A percentile compares a stretch with the other conserved stretches of the same genome.
phyloP scores from a whole-genome alignment of 2,113 vertebrate genomes.

The Pyrgilauda ruficollis region DNA sequence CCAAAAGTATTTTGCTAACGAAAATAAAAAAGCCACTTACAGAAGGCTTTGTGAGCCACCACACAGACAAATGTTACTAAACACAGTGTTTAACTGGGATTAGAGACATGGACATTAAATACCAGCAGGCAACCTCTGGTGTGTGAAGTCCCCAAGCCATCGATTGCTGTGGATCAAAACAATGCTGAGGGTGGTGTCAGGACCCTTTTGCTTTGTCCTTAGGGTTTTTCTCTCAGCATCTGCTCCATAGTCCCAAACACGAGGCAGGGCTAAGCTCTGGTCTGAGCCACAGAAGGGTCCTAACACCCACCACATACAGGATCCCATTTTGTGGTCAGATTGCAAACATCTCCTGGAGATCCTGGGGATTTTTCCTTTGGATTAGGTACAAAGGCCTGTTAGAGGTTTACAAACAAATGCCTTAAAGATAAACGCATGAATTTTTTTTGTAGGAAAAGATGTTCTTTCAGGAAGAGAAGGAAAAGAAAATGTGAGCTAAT shows the following conservation, averaged over 20 bases:
- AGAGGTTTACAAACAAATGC: slow-evolving; percentile 42
- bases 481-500: slow-evolving; percentile 34
- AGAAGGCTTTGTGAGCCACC: slow-evolving; percentile 34
- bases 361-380: slow-evolving; percentile 7
- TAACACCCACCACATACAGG: neutral
- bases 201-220: neutral
- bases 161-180: neutral
- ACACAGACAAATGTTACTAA: slow-evolving; percentile 1
- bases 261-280: neutral
- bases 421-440: neutral
- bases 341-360: neutral
- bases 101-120: neutral
- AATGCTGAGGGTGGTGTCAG: neutral
- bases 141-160: neutral
- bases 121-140: neutral
- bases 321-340: neutral
- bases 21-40: slow-evolving; percentile 47
- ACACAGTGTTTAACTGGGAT: slow-evolving; percentile 19
- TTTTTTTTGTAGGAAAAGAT: neutral
- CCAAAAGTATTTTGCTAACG: slow-evolving; percentile 57
- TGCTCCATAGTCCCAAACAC: neutral
- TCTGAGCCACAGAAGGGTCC: neutral
- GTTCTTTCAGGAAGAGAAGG: neutral
- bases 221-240: neutral
- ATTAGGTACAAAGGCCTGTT: neutral